phyloP scores from a whole-genome alignment of 2,113 vertebrate genomes.

The Axis porcinus region DNA sequence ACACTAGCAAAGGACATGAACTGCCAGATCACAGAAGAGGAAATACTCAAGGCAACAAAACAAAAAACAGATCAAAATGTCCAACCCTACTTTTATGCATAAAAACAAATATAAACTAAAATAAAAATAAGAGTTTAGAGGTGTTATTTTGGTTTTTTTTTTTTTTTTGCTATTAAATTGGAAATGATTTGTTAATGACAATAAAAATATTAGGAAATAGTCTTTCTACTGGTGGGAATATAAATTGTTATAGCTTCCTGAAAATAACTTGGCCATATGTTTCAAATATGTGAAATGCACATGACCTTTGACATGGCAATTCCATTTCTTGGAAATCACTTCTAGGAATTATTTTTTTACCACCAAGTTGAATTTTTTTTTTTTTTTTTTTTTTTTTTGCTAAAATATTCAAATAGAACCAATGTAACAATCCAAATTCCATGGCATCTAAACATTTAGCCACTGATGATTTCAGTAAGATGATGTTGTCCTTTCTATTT shows the following conservation, averaged over 20 bases:
- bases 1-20: not conserved
- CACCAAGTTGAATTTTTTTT: constrained; percentile 5
- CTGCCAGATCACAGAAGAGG: not conserved
- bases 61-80: not conserved
- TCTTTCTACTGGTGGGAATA: not conserved
- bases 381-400: not conserved
- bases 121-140: not conserved
- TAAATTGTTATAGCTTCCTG: not conserved
- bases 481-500: not conserved
- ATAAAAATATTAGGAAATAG: not conserved
- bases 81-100: not conserved
- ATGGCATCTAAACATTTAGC: not conserved
- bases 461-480: not conserved
- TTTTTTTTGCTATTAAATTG: not conserved
- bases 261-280: not conserved
- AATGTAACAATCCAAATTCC: not conserved
- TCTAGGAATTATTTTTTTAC: not conserved
- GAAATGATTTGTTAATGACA: not conserved
- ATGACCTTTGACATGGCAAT: not conserved
- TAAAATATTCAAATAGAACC: not conserved
- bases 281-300: not conserved
- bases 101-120: not conserved
- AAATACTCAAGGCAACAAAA: not conserved
- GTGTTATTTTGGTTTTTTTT: not conserved
- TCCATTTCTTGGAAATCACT: not conserved